Base-by-base conservation (phyloP, 2,113 vertebrate species). In the Irena cyanogastra region DNA sequence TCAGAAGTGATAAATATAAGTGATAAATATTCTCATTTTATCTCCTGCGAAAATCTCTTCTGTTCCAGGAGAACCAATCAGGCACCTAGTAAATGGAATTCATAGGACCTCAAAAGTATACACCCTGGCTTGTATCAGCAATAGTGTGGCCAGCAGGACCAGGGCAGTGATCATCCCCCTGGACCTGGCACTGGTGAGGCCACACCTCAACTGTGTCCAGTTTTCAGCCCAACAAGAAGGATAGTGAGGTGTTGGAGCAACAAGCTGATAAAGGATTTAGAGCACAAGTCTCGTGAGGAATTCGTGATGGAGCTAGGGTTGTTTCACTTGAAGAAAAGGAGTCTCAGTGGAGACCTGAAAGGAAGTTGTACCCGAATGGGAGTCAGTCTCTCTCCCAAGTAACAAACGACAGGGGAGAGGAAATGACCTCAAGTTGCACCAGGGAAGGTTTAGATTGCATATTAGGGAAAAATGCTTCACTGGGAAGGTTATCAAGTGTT, bases 141-240 rank as follows among this genome's bases (percentile, higher is more conserved):
- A 5, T 4, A 5, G 6, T 16, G 19, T 31, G 52, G 27, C 8
- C 37, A 77, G 42, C 13, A 59, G 21, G 21, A 19, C 9, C 3
- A n/a, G 52, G 30, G 9, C 17, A 70, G 23, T 27, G 52, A 45
- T 54, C 1, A 2, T 20, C 0, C 13, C 28, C 7, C 42, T 13
- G 9, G 21, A 47, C 20, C 37, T 0, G 1, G 57, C 41, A 23
- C 26, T n/a, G 3, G 11, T 65, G 37, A 79, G 35, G 35, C 10
- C 1, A 4, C 10, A 61, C 1, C 9, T 79, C 4, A 3, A 1
- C 9, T 22, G 5, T 16, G 27, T 54, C 37, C 27, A 12, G 31
- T 42, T 77, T 57, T 68, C 3, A 3, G 17, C 9, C 15, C 0
- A 0, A 2, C 20, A 31, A 15, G 16, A 70, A 24, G 3, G 24